Evolutionary conservation across 2,113 vertebrate species (phyloP).

Genomic region (Hyaena hyaena): DNA sequence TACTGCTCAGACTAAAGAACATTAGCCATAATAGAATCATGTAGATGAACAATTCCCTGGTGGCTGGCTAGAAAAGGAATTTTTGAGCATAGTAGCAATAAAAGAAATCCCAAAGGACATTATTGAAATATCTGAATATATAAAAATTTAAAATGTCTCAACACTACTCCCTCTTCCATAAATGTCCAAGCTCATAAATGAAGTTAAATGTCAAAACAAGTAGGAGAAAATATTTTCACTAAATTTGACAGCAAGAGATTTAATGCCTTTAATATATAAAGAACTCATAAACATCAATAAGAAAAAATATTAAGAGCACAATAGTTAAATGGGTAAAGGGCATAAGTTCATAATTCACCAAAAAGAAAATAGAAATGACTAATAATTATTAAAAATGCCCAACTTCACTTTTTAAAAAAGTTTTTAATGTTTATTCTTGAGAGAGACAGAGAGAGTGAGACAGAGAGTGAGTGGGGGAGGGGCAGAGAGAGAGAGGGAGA

Average conservation of each 20-base stretch:
- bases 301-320: background rate
- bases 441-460: too few relatives aligned
- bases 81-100: background rate
- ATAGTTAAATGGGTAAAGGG: slow-evolving; percentile 26
- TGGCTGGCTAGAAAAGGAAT: background rate
- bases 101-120: slow-evolving; percentile 36
- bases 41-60: background rate
- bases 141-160: slow-evolving; percentile 24
- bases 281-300: background rate
- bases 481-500: too few relatives aligned
- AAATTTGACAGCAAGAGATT: background rate
- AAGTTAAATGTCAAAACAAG: slow-evolving; percentile 11
- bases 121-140: slow-evolving; percentile 23
- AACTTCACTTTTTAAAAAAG: background rate
- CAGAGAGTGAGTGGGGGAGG: too few relatives aligned
- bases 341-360: background rate
- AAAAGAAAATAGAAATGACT: slow-evolving; percentile 10
- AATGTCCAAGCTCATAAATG: background rate
- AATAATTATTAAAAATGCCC: slow-evolving; percentile 1
- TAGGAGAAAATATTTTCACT: background rate
- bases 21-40: background rate
- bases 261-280: slow-evolving; percentile 33
- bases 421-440: background rate
- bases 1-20: background rate
- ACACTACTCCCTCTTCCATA: background rate